phyloP scores from a whole-genome alignment of 2,797 vertebrate species.

The Microhierax caerulescens region DNA sequence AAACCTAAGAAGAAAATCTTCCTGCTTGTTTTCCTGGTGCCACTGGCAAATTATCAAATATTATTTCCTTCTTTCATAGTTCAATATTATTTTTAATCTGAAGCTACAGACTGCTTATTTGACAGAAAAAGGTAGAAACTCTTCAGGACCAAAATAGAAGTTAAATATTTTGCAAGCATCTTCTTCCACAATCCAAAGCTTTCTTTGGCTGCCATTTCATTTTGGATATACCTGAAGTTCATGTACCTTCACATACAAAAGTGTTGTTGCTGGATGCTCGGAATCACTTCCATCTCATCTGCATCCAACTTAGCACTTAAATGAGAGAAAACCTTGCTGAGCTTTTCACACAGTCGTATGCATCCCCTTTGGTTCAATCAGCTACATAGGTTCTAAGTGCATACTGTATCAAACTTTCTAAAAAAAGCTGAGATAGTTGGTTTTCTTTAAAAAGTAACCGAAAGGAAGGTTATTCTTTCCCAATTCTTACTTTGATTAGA shows the following conservation, averaged over 20 bases:
- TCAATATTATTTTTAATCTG: not conserved
- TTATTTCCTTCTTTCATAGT: not conserved
- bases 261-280: not conserved
- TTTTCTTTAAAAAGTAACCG: not conserved
- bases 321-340: not conserved
- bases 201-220: not conserved
- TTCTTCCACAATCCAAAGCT: not conserved
- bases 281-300: not conserved
- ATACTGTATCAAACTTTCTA: not conserved
- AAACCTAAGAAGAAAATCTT: not conserved
- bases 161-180: not conserved
- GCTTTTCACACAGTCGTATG: not conserved
- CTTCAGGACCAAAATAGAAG: not conserved
- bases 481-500: not conserved
- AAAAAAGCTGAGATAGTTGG: not conserved
- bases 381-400: rapidly evolving
- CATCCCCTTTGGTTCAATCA: not conserved
- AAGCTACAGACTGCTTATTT: not conserved
- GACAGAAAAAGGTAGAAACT: not conserved
- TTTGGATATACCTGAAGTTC: not conserved
- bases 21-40: not conserved
- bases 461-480: not conserved
- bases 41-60: not conserved
- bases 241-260: not conserved
- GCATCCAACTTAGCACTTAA: not conserved